Percentiles rank a stretch among this genome's conserved stretches.
Conservation (phyloP, 2,113 vertebrate species). For the Bombycilla garrulus region DNA sequence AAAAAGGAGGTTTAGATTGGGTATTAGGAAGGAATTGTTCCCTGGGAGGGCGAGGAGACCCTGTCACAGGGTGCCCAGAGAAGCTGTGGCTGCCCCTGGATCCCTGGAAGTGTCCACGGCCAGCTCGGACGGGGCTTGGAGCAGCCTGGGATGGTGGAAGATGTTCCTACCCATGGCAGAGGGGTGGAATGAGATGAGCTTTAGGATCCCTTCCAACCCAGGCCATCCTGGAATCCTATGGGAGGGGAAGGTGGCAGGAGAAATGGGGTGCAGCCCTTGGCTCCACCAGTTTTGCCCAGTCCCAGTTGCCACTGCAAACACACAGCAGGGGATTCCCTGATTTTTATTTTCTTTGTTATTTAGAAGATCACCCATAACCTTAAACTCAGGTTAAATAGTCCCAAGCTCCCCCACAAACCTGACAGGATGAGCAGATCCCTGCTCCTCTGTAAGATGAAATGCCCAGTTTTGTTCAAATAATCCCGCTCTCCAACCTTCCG, state of each 20-base stretch:
- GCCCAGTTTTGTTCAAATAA: neutral
- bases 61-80: neutral
- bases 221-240: neutral
- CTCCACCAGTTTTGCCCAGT: neutral
- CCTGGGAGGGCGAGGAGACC: rapidly evolving
- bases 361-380: neutral
- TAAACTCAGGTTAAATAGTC: rapidly evolving
- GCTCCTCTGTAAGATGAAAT: neutral
- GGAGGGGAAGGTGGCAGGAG: neutral
- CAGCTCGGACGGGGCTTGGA: neutral
- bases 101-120: neutral
- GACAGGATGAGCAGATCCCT: neutral
- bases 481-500: neutral
- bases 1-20: neutral
- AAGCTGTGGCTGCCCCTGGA: neutral
- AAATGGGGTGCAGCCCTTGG: neutral
- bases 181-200: neutral
- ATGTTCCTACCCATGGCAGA: neutral
- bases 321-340: neutral
- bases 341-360: neutral
- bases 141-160: rapidly evolving
- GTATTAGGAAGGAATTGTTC: neutral
- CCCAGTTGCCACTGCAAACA: neutral
- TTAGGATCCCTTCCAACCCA: neutral
- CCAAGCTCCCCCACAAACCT: rapidly evolving